Evolutionary conservation across 2,113 vertebrate species (phyloP).

Genomic region (Galeopterus variegatus): DNA sequence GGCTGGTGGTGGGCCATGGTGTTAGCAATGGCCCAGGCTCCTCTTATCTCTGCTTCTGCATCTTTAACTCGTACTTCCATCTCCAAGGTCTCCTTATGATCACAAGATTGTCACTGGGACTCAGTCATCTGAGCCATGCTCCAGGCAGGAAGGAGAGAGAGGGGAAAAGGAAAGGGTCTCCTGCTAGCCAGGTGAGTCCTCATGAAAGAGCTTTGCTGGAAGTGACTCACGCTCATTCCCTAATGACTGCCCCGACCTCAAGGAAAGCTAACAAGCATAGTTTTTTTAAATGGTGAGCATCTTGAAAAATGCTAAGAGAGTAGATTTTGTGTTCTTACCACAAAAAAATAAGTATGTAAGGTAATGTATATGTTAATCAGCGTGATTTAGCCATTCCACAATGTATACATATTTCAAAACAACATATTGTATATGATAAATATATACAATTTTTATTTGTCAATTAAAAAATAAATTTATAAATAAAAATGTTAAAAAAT

Average conservation of each 20-base stretch:
- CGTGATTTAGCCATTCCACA: background rate
- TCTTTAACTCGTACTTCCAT: background rate
- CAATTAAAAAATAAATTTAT: background rate
- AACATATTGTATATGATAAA: background rate
- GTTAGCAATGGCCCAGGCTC: background rate
- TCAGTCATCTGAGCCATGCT: background rate
- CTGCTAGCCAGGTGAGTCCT: background rate
- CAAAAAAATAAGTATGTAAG: background rate
- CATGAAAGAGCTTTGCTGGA: background rate
- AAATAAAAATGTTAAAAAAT: background rate
- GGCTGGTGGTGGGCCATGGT: background rate
- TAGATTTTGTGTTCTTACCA: background rate
- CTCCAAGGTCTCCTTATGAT: background rate
- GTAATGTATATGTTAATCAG: background rate
- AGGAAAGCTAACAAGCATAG: background rate
- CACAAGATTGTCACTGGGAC: background rate
- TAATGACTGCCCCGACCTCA: background rate
- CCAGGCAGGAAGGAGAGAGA: background rate
- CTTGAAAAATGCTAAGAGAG: background rate
- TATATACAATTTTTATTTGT: background rate
- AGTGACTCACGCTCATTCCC: background rate
- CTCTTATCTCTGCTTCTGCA: fast-evolving
- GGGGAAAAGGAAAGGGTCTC: background rate
- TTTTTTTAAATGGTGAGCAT: background rate
- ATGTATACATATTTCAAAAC: background rate